A percentile compares a stretch with the other conserved stretches of the same genome.
Evolutionary conservation across 2,888 invertebrate species (phyloP).

Genomic region (Pseudococcus viburni): DNA sequence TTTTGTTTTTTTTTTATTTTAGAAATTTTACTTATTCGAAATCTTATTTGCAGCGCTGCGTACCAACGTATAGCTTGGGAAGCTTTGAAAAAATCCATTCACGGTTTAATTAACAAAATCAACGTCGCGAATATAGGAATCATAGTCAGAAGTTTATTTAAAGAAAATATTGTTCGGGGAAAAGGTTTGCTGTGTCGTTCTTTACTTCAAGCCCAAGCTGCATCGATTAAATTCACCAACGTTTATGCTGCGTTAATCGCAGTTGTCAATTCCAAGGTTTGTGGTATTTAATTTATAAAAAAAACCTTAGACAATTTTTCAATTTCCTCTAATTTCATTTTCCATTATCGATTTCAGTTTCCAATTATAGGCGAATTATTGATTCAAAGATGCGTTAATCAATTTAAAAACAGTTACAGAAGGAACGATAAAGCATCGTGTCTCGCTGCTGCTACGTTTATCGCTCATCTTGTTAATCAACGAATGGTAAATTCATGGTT

Average conservation of each 20-base stretch:
- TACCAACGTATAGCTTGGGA: constrained; percentile 99
- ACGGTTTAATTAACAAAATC: constrained; percentile 98
- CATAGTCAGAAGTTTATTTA: constrained; percentile 90
- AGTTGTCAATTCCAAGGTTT: constrained; percentile 91
- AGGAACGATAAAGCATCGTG: constrained; percentile 94
- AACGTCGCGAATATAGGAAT: constrained; percentile 94
- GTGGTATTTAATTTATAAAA: neutral
- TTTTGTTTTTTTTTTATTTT: constrained; percentile 52
- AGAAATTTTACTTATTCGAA: constrained; percentile 10
- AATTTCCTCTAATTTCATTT: neutral
- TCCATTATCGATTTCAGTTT: constrained; percentile 72
- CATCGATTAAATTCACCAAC: constrained; percentile 97
- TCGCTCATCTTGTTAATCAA: constrained; percentile 98
- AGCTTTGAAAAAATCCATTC: constrained; percentile 97
- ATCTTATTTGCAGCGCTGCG: constrained; percentile 77
- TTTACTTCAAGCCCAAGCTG: constrained; percentile 96
- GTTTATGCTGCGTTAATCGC: constrained; percentile 97
- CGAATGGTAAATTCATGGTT: constrained; percentile 78
- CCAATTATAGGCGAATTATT: constrained; percentile 97
- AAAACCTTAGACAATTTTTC: no score
- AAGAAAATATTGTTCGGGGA: constrained; percentile 96
- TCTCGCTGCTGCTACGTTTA: constrained; percentile 90
- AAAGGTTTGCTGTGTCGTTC: constrained; percentile 93
- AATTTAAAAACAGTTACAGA: constrained; percentile 93
- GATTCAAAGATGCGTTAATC: constrained; percentile 90